Evolutionary conservation across 2,888 invertebrate genomes (phyloP), one percentile per base, ranked within the genome.

Genomic region (Priocnemis perturbator): DNA sequence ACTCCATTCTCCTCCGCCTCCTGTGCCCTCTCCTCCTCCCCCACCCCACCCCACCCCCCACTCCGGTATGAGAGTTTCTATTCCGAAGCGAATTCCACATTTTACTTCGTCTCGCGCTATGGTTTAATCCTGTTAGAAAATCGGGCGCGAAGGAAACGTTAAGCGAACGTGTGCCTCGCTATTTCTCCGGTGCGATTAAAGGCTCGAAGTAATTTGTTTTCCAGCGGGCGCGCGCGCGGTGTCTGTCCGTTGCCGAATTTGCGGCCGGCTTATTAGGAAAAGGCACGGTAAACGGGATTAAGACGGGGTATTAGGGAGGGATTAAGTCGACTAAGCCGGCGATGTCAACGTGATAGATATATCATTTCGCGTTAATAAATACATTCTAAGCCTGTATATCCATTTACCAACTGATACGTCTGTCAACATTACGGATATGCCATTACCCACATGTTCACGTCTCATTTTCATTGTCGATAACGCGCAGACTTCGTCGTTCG

Each of bases 61-160:
- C n/a, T n/a, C 71, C 59, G 47, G 14, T 30, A 57, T 56, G 58
- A 65, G 53, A 66, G 60, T 72, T 74, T 75, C 67, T 55, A 60
- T 65, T 62, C 50, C 62, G 52, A 30, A 65, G 62, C 45, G 62
- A 55, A 71, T 68, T 79, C 70, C 69, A 74, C 66, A 67, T 76
- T 76, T 71, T 64, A 61, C 65, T 61, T 50, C 55, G 44, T 23
- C 55, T 60, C 71, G 63, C 60, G 58, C 26, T 61, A 30, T 45
- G 61, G 60, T 62, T 75, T 75, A 71, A 79, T 79, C 69, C 73
- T 37, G 67, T 70, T 67, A 69, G 19, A n/a, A 30, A 37, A 48
- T 19, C 37, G 62, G 47, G 53, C 11, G 37, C 21, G 55, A 37
- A 45, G 57, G 53, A 44, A 67, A 63, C 21, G 21, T 26, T 26